A percentile compares a stretch with the other conserved stretches of the same genome.
Evolutionary conservation across 1,140 invertebrate genomes (phyloP).

Genomic region (Chelonus insularis): DNA sequence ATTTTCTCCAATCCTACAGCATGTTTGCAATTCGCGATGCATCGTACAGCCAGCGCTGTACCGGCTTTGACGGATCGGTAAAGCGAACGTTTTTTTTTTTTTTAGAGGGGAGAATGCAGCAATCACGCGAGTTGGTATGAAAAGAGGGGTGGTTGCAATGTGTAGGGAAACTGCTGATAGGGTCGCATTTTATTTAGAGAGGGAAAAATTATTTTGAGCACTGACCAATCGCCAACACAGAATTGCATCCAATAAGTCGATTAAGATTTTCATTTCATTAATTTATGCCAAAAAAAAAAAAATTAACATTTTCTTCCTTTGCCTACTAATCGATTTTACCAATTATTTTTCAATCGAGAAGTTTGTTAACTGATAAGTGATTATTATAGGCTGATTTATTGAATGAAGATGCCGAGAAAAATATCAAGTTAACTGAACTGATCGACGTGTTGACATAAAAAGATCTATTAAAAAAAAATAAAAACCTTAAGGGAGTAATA

Average conservation of each 20-base stretch:
- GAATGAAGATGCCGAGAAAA: too few species aligned
- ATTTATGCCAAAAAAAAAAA: too few species aligned
- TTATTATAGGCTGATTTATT: not conserved
- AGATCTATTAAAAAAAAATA: too few species aligned
- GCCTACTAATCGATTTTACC: too few species aligned
- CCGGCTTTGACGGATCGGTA: not conserved
- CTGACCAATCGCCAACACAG: not conserved
- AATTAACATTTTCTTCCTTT: too few species aligned
- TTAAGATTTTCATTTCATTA: too few species aligned
- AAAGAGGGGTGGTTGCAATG: slow-evolving; percentile 31
- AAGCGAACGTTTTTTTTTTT: not conserved
- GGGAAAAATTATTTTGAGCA: slow-evolving; percentile 22
- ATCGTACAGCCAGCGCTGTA: slow-evolving; percentile 12
- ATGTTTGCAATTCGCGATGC: slow-evolving; percentile 41
- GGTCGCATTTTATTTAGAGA: slow-evolving; percentile 24
- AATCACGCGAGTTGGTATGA: not conserved
- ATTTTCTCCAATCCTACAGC: slow-evolving; percentile 25
- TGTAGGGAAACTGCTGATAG: slow-evolving; percentile 24
- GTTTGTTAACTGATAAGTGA: too few species aligned
- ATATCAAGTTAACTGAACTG: too few species aligned
- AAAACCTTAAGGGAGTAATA: too few species aligned
- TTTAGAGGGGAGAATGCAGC: slow-evolving; percentile 19
- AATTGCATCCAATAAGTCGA: too few species aligned
- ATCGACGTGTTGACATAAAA: too few species aligned
- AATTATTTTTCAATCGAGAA: too few species aligned